A percentile compares a stretch with the other conserved stretches of the same genome.
These are phyloP conservation scores for Tenthredo notha DNA, from an alignment of 2,888 invertebrate genomes.

Conservation along the genomic window DNA sequence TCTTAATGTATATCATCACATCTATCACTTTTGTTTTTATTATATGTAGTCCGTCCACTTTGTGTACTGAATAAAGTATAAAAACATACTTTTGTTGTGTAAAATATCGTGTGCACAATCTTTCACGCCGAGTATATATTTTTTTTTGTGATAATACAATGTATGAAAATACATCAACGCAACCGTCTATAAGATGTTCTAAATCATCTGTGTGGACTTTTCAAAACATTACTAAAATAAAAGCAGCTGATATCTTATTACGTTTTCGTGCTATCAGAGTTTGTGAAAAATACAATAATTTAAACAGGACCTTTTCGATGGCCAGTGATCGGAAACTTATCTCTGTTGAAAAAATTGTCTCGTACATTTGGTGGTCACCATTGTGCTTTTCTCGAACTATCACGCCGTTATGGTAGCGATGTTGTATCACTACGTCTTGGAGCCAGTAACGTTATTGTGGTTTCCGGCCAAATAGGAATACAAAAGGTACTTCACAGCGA, in stretches of 20 bases:
- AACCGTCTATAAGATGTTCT: no score
- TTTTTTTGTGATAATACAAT: no score
- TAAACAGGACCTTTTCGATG: conserved; percentile 72
- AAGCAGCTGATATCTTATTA: not conserved
- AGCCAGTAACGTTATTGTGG: conserved; percentile 76
- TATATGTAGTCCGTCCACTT: no score
- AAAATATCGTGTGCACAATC: no score
- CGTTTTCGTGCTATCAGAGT: not conserved
- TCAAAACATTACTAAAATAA: no score
- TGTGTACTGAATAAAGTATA: no score
- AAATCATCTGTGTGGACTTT: no score
- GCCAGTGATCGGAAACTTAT: conserved; percentile 71
- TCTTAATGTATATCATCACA: no score
- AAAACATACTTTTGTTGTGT: no score
- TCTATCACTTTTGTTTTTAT: no score
- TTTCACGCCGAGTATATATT: no score
- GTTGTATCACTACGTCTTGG: conserved; percentile 68
- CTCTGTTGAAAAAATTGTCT: conserved; percentile 62
- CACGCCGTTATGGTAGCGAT: conserved; percentile 67
- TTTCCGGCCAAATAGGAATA: conserved; percentile 80
- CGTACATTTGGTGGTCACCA: conserved; percentile 67
- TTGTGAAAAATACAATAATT: not conserved
- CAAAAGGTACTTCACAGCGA: conserved; percentile 81
- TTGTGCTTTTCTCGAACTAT: conserved; percentile 67
- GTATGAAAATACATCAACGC: no score